Evolutionary conservation across 1,140 invertebrate species (phyloP), one percentile per base, ranked within the genome.

Genomic region (Drosophila punjabiensis): DNA sequence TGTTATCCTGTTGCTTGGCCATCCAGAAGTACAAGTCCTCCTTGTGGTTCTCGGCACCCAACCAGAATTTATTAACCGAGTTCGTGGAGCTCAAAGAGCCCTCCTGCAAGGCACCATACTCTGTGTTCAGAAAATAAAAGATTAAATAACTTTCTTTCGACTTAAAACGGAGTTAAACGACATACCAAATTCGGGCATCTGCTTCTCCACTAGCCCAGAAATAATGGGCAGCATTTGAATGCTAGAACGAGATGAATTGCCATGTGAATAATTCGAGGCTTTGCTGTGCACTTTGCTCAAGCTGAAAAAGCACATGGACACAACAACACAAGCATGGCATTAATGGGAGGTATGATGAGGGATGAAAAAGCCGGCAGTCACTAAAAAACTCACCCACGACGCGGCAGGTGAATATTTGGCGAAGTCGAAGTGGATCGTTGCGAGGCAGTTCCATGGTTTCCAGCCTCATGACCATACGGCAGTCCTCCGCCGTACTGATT

Each of bases 1-100:
- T 95, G 24, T 94, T 95, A 73, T 96, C 95, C 91, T 98, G 97
- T 81, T 98, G 98, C 85, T 98, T 97, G 0, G 97, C 97, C 98
- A 99, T 98, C 98, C 98, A 99, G 71, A 96, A 97, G 90, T 99
- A 99, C 39, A 99, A 94, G 94, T 98, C 97, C 92, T 98, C 97
- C n/a, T 95, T 95, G 8, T 95, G 93, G 65, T 93, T 93, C 24
- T 92, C 93, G 58, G 76, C 80, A 78, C 94, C 87, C 89, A 94
- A 7, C 93, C 92, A 80, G 93, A 94, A 88, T 92, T 95, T 91
- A 93, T 93, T 65, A 83, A 95, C 65, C 80, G 94, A 92, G 93
- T 95, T 74, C 83, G 94, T 59, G 69, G 94, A 82, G 93, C 94
- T 82, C 55, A 94, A 83, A 0, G 94, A 94, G 70, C 96, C 97